These are phyloP conservation scores for Hirudo medicinalis DNA, from an alignment of 1,140 invertebrate species.

Conservation along the genomic window DNA sequence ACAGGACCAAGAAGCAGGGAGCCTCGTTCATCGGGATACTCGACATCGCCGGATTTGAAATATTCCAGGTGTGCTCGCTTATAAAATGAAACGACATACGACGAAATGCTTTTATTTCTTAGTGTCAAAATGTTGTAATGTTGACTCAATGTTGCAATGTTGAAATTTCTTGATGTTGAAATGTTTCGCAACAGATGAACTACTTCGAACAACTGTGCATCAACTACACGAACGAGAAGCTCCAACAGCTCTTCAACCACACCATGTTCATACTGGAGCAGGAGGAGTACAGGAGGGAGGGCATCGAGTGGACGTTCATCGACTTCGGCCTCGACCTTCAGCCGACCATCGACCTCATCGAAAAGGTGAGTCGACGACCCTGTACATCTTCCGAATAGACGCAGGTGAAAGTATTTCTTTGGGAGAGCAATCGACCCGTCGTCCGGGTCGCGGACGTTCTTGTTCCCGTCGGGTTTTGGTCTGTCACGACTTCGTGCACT, in stretches of 20 bases:
- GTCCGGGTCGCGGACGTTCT: neutral
- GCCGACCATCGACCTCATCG: slow-evolving; percentile 96
- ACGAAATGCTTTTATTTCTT: too few relatives aligned
- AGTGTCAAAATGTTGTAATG: too few relatives aligned
- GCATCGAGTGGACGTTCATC: slow-evolving; percentile 99
- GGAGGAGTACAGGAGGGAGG: slow-evolving; percentile 95
- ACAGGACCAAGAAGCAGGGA: slow-evolving; percentile 87
- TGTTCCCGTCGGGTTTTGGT: neutral
- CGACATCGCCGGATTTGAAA: slow-evolving; percentile 99
- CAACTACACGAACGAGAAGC: slow-evolving; percentile 98
- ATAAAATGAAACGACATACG: too few relatives aligned
- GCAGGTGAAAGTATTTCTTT: too few relatives aligned
- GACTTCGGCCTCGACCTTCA: slow-evolving; percentile 98
- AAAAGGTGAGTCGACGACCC: slow-evolving; percentile 61
- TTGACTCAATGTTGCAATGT: too few relatives aligned
- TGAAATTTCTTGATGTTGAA: too few relatives aligned
- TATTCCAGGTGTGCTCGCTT: slow-evolving; percentile 60
- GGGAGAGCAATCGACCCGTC: slow-evolving; percentile 26
- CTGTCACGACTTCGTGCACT: too few relatives aligned
- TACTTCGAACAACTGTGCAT: slow-evolving; percentile 98
- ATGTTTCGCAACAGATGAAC: slow-evolving; percentile 51
- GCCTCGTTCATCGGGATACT: slow-evolving; percentile 96
- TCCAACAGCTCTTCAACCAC: slow-evolving; percentile 98
- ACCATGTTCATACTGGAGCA: slow-evolving; percentile 99
- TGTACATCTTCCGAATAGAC: too few relatives aligned